Conservation (phyloP, 2,888 invertebrate species). For the Lordiphosa fenestrarum region DNA sequence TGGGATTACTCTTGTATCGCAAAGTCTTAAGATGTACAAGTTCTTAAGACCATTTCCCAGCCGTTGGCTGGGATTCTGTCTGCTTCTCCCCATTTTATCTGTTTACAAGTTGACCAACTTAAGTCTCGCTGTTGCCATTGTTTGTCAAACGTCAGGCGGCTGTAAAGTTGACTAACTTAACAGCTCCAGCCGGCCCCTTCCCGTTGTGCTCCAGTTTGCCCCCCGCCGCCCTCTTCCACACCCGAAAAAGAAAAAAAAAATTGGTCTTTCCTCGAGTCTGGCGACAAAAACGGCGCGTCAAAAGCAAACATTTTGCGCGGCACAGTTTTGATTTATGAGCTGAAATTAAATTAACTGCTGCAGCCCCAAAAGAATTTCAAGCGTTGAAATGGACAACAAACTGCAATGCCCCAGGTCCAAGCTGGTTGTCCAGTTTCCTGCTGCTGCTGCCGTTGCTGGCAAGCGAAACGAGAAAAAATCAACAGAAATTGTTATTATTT, state of each 20-base stretch:
- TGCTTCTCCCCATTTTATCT: neutral
- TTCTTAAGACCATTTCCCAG: too few species aligned
- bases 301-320: constrained; percentile 73
- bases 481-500: constrained; percentile 57
- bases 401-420: constrained; percentile 48
- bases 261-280: constrained; percentile 38
- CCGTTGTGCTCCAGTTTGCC: constrained; percentile 6
- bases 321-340: constrained; percentile 77
- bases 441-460: constrained; percentile 36
- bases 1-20: too few species aligned
- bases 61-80: neutral
- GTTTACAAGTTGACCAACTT: constrained; percentile 14
- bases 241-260: neutral
- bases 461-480: constrained; percentile 20
- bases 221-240: constrained; percentile 1
- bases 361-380: constrained; percentile 61
- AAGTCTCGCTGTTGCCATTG: constrained; percentile 45
- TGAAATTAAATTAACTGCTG: constrained; percentile 74
- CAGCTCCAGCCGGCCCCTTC: constrained; percentile 36
- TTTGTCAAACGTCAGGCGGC: constrained; percentile 67
- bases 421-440: constrained; percentile 34
- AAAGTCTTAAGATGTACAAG: too few species aligned
- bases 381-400: constrained; percentile 64
- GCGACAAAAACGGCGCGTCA: constrained; percentile 69
- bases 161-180: constrained; percentile 59